Base-by-base conservation (phyloP, 2,113 vertebrate genomes). In the Lethenteron reissneri region DNA sequence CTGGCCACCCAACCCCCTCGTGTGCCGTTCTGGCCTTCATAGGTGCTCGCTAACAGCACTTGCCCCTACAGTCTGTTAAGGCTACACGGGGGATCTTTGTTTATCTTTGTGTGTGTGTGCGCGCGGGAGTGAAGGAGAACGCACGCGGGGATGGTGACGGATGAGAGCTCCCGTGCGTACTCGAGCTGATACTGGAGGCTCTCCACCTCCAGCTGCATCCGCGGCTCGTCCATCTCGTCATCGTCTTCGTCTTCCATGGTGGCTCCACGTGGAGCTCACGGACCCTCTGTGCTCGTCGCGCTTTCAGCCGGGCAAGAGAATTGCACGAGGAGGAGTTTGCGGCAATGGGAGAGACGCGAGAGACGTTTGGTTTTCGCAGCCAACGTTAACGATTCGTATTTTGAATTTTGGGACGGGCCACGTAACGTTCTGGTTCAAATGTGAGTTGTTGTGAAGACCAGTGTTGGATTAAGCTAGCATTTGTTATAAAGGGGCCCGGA, bases 201-300 rank as follows among this genome's bases (percentile, higher is more conserved):
- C 77, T 96, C 92, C 62, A 99, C 88, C 80, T 99, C 92, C 78
- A 95, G 95, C 80, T 90, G 87, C 88, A 96, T 90, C 81, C 94
- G 92, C 2, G 91, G 92, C 58, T 85, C 80, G 25, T 99, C 94
- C 94, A 89, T 87, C 78, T 97, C 92, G 69, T 97, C 94, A 25
- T 68, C 64, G 10, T 68, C 64, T n/a, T 68, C 64, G 3, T 68
- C 64, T 68, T 68, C 64, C 64, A 68, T 68, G 8, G 64, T n/a
- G 64, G 64, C 25, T 25, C 25, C 25, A n/a, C 11, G n/a, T n/a
- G 64, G n/a, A 68, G n/a, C 9, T 68, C 64, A 11, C 41, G 41
- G 41, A 41, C 41, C 41, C 41, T 41, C 41, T 41, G 41, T 5
- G 41, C 41, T 41, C 41, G 41, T 41, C 41, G 41, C 41, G 41